These are phyloP conservation scores for Stictonetta naevosa DNA, from an alignment of 2,113 vertebrate species.

Conservation along the genomic window DNA sequence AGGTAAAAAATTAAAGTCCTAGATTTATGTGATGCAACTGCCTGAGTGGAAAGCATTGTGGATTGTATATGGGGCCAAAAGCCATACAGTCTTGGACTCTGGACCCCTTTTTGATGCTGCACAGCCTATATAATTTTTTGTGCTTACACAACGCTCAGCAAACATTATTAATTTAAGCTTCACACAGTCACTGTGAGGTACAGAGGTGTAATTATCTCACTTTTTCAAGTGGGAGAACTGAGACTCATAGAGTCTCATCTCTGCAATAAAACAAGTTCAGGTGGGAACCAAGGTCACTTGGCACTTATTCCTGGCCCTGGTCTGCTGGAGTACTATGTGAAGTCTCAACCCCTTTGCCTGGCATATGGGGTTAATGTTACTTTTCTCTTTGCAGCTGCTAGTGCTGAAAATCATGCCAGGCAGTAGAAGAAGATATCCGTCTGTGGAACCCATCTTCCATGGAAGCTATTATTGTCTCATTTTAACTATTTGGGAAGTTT, in stretches of 20 bases:
- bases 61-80: not conserved
- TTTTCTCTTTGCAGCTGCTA: not conserved
- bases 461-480: not conserved
- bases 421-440: not conserved
- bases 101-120: not conserved
- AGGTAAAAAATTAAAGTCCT: not conserved
- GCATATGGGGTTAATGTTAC: not conserved
- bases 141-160: constrained; percentile 15
- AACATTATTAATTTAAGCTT: constrained; percentile 39
- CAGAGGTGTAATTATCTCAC: constrained; percentile 35
- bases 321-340: not conserved
- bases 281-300: not conserved
- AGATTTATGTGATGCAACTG: not conserved
- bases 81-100: not conserved
- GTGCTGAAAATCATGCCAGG: not conserved
- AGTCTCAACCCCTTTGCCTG: not conserved
- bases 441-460: not conserved
- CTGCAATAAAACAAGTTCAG: constrained; percentile 26
- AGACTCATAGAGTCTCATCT: not conserved
- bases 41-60: not conserved
- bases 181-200: not conserved
- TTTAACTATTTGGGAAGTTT: not conserved
- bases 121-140: constrained; percentile 37
- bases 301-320: not conserved
- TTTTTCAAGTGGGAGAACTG: constrained; percentile 17